These are phyloP conservation scores for Hipposideros armiger DNA, from an alignment of 2,113 vertebrate species.

Conservation along the genomic window DNA sequence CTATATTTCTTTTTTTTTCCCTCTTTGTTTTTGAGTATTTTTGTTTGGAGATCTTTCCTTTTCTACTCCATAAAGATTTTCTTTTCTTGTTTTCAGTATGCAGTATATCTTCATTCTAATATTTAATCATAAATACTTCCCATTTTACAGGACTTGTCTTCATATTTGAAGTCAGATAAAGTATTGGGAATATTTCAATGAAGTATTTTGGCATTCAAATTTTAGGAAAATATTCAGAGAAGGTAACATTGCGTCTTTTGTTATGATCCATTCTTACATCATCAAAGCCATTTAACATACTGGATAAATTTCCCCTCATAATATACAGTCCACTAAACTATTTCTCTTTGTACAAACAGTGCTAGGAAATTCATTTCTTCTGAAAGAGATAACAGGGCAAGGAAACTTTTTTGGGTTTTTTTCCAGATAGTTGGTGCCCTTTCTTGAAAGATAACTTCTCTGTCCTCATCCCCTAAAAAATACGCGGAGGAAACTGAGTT, in stretches of 20 bases:
- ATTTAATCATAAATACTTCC: conserved; percentile 28
- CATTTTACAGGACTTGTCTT: not conserved
- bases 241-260: not conserved
- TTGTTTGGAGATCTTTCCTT: not conserved
- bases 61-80: not conserved
- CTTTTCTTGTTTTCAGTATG: conserved; percentile 20
- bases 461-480: not conserved
- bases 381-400: not conserved
- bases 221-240: conserved; percentile 25
- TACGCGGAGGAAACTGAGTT: not conserved
- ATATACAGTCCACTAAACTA: not conserved
- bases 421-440: not conserved
- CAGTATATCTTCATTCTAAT: not conserved
- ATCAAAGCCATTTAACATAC: not conserved
- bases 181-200: not conserved
- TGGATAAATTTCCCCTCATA: not conserved
- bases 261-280: not conserved
- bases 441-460: conserved; percentile 24
- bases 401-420: not conserved
- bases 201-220: not conserved
- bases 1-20: not conserved
- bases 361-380: not conserved
- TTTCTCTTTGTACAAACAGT: conserved; percentile 1
- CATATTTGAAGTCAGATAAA: not conserved
- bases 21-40: not conserved